phyloP scores from a whole-genome alignment of 2,797 vertebrate genomes.

The Bovichtus diacanthus region DNA sequence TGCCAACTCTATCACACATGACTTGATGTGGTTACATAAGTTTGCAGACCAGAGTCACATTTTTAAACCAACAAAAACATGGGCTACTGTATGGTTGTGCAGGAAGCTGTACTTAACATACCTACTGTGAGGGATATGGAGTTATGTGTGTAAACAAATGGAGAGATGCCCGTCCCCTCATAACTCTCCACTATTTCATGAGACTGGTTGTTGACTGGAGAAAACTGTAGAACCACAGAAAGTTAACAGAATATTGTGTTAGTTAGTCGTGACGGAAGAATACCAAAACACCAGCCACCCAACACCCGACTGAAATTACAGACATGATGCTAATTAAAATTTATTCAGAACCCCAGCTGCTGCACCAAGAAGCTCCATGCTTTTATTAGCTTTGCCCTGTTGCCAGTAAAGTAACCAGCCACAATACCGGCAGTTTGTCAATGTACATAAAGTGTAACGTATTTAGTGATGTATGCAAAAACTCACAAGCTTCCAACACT shows the following conservation, averaged over 20 bases:
- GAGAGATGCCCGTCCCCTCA: slow-evolving; percentile 80
- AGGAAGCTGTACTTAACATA: slow-evolving; percentile 58
- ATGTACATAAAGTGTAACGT: background rate
- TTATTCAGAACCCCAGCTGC: slow-evolving; percentile 8
- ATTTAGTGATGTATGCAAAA: background rate
- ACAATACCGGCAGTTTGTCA: background rate
- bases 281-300: background rate
- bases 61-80: slow-evolving; percentile 15
- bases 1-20: slow-evolving; percentile 1
- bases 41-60: slow-evolving; percentile 2
- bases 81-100: background rate
- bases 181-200: slow-evolving; percentile 37
- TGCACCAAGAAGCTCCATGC: background rate
- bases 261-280: slow-evolving; percentile 5
- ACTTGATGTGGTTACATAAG: slow-evolving; percentile 33
- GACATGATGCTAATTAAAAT: slow-evolving; percentile 14
- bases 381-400: background rate
- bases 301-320: slow-evolving; percentile 22
- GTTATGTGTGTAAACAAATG: slow-evolving; percentile 77
- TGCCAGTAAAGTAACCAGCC: background rate
- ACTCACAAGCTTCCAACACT: slow-evolving; percentile 84
- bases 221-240: slow-evolving; percentile 39
- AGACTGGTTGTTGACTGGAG: slow-evolving; percentile 59
- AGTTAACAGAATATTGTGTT: background rate
- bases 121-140: slow-evolving; percentile 80